Evolutionary conservation across 1,140 invertebrate genomes (phyloP).

Genomic region (Macrobrachium nipponense): DNA sequence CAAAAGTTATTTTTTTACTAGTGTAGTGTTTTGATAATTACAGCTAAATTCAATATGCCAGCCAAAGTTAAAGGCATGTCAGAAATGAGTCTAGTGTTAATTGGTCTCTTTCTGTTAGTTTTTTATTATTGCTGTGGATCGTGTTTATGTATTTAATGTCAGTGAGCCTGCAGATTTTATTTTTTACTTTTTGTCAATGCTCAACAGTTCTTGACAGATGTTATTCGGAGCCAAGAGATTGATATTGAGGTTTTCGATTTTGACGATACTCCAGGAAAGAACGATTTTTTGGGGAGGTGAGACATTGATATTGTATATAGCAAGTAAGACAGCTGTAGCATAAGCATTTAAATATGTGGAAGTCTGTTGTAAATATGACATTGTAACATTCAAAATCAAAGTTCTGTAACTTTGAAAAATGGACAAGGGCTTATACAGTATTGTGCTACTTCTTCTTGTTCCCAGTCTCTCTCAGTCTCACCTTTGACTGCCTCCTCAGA

Average conservation of each 20-base stretch:
- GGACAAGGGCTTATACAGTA: conserved; percentile 39
- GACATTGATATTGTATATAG: conserved; percentile 20
- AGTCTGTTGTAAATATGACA: not conserved
- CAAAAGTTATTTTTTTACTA: too few species aligned
- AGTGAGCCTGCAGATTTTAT: not conserved
- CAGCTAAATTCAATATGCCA: too few species aligned
- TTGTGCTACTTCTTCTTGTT: not conserved
- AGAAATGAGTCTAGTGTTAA: not conserved
- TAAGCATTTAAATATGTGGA: not conserved
- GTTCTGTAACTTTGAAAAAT: not conserved
- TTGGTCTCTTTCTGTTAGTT: not conserved
- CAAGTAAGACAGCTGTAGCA: not conserved
- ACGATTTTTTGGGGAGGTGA: conserved; percentile 66
- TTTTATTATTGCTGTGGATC: not conserved
- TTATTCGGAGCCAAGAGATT: conserved; percentile 62
- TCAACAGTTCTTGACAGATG: conserved; percentile 56
- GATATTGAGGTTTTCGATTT: conserved; percentile 65
- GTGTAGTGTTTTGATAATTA: too few species aligned
- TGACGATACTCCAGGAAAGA: conserved; percentile 64
- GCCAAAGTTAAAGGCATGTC: not conserved
- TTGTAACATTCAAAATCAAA: not conserved
- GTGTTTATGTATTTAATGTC: not conserved
- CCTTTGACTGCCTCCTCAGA: not conserved
- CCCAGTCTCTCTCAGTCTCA: not conserved
- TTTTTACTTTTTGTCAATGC: not conserved